Conservation (phyloP, 92 coral and sea anemone genomes). For the Porites divaricata region DNA sequence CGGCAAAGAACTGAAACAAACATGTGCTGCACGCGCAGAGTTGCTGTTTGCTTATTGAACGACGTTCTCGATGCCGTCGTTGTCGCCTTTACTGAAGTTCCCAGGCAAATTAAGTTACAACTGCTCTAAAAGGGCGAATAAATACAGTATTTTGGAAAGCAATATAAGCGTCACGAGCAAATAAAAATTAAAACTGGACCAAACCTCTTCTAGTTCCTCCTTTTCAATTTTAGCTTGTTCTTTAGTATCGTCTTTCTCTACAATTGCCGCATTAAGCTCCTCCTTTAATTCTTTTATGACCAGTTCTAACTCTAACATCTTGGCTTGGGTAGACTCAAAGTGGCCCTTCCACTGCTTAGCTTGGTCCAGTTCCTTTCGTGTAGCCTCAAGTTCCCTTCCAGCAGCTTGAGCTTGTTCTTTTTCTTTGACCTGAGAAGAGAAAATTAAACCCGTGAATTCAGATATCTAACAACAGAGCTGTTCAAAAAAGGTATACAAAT, state of each 20-base stretch:
- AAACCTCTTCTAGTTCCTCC: slow-evolving; percentile 79
- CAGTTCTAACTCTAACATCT: slow-evolving; percentile 76
- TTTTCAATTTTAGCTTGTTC: slow-evolving; percentile 63
- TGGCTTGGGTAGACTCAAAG: slow-evolving; percentile 80
- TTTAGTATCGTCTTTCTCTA: slow-evolving; percentile 67
- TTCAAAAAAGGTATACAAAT: no score
- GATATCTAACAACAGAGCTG: no score
- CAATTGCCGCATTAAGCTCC: slow-evolving; percentile 59
- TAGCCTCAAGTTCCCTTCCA: slow-evolving; percentile 71
- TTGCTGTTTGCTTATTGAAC: no score
- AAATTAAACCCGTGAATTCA: neutral
- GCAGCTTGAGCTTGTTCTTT: slow-evolving; percentile 66
- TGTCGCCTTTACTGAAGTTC: no score
- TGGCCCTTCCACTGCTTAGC: slow-evolving; percentile 92
- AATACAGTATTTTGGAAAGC: no score
- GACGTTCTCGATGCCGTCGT: no score
- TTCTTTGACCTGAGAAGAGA: slow-evolving; percentile 60
- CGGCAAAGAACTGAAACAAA: no score
- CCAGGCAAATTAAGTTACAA: no score
- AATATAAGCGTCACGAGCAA: no score
- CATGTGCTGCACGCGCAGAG: no score
- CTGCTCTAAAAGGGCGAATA: no score
- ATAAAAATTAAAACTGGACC: neutral
- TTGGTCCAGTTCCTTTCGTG: slow-evolving; percentile 84
- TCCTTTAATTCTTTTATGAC: slow-evolving; percentile 79